phyloP scores from a whole-genome alignment of 1,140 invertebrate species.

The Latrodectus geometricus region DNA sequence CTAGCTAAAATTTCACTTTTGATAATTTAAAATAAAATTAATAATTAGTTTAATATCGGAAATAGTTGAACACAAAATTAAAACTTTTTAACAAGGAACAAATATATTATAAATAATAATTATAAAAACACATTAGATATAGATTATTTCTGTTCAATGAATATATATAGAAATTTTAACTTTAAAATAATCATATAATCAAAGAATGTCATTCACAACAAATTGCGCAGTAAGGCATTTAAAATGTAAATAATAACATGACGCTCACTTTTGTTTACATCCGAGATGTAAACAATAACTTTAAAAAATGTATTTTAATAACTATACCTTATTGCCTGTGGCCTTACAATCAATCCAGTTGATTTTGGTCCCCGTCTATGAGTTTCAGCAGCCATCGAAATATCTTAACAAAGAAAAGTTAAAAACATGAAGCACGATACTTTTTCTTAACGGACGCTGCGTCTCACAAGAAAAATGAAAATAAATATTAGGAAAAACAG shows the following conservation, averaged over 20 bases:
- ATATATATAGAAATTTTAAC: too few relatives aligned
- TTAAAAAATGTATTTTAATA: slow-evolving; percentile 16
- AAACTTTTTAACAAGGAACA: too few relatives aligned
- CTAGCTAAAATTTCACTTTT: too few relatives aligned
- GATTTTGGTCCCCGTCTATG: slow-evolving; percentile 73
- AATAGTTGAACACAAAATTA: too few relatives aligned
- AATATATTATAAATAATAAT: too few relatives aligned
- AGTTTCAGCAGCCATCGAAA: slow-evolving; percentile 82
- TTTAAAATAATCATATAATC: too few relatives aligned
- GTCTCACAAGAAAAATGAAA: not conserved
- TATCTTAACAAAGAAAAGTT: not conserved
- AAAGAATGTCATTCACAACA: too few relatives aligned
- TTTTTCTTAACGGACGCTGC: not conserved
- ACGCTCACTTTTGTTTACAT: slow-evolving; percentile 31
- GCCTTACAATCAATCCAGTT: slow-evolving; percentile 80
- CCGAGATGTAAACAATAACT: slow-evolving; percentile 42
- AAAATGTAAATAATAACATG: slow-evolving; percentile 49
- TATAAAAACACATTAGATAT: too few relatives aligned
- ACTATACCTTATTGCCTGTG: slow-evolving; percentile 81
- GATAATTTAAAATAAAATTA: too few relatives aligned
- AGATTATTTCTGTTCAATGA: too few relatives aligned
- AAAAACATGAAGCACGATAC: not conserved
- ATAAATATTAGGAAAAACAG: not conserved
- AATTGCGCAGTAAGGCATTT: slow-evolving; percentile 13
- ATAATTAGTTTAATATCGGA: too few relatives aligned